Base-by-base conservation (phyloP, 2,888 invertebrate species). In the Automeris io region DNA sequence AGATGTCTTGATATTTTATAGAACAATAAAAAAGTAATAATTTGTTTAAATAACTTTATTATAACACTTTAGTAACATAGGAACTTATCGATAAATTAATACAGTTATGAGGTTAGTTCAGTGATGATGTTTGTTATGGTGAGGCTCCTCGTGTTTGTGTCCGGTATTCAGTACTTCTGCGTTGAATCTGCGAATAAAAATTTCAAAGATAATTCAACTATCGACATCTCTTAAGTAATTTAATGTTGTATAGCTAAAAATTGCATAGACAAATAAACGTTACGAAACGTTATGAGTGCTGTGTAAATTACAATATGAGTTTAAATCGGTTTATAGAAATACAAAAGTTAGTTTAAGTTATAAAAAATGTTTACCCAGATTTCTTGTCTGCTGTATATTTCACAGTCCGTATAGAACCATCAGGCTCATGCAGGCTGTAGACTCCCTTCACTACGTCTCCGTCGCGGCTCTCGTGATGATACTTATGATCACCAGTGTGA, bases 401-500 rank as follows among this genome's bases (percentile, higher is more conserved):
- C 6, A 72, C 72, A 13, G 71, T 72, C 39, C 72, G 65, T 36
- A 70, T 52, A 33, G 72, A 72, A 6, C 72, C 72, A 5, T 72
- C 70, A 13, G 73, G 50, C 37, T 72, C 71, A 31, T 70, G 73
- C 41, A 72, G 47, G 42, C 70, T 66, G 56, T 72, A 70, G 13
- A 54, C 87, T 25, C 91, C 91, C 58, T 88, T 80, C 35, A 75
- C 75, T 18, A 53, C 57, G 49, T 90, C 88, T 5, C 90, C 90
- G 54, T 88, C 87, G 23, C 83, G 77, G 26, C 75, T 65, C 55
- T 89, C 89, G 25, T 80, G 72, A 49, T 89, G 89, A 54, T 69
- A 83, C 60, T 89, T 89, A 49, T 78, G 77, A 61, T 89, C 89
- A 4, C 88, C 89, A 12, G 88, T 88, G 45, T 89, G 88, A 1